A percentile compares a stretch with the other conserved stretches of the same genome.
phyloP scores from a whole-genome alignment of 2,797 vertebrate genomes.

The Hemitrygon akajei region DNA sequence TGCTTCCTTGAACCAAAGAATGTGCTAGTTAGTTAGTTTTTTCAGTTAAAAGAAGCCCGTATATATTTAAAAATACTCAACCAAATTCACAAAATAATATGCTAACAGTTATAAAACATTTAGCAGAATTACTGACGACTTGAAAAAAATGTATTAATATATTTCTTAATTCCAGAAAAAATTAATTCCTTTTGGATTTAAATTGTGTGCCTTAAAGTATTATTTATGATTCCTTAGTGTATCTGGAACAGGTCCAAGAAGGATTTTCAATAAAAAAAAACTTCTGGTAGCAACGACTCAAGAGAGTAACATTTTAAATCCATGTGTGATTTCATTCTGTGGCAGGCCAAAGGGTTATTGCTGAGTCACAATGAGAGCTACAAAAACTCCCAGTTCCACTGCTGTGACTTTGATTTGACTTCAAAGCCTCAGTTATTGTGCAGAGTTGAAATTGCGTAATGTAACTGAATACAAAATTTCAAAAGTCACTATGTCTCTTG shows the following conservation, averaged over 20 bases:
- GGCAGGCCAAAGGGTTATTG: slow-evolving; percentile 45
- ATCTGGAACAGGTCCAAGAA: slow-evolving; percentile 16
- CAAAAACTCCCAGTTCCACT: neutral
- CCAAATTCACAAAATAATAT: neutral
- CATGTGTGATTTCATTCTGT: neutral
- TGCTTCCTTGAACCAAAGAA: neutral
- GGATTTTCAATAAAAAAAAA: slow-evolving; percentile 18
- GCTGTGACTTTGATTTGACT: slow-evolving; percentile 4
- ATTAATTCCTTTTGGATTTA: neutral
- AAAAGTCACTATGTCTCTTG: neutral
- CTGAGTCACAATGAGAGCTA: slow-evolving; percentile 50
- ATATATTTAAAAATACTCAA: neutral
- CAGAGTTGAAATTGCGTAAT: neutral
- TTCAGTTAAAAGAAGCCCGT: neutral
- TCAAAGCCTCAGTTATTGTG: slow-evolving; percentile 20
- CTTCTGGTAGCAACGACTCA: neutral
- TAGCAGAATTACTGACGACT: neutral
- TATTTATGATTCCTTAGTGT: neutral
- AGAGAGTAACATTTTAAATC: neutral
- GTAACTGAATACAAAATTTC: neutral
- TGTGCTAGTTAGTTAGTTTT: neutral
- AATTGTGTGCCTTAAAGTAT: neutral
- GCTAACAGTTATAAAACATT: neutral
- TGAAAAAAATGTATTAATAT: neutral
- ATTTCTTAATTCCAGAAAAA: neutral